Percentiles rank a stretch among this genome's conserved stretches.
These are phyloP conservation scores for Pica pica DNA, from an alignment of 2,113 vertebrate species.

Conservation along the genomic window DNA sequence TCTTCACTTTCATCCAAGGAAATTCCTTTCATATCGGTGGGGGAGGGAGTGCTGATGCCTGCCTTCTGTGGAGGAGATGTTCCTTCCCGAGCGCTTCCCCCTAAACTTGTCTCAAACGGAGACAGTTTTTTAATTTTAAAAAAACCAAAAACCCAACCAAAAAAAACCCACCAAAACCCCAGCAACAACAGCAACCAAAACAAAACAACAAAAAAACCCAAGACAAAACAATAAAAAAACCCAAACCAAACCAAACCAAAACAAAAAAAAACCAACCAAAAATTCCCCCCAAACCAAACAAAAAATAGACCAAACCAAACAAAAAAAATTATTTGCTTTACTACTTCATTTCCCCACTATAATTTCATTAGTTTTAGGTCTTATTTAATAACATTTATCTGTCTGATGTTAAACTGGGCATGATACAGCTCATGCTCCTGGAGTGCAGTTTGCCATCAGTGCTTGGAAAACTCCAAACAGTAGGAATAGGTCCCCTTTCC, in stretches of 20 bases:
- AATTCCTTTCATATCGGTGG: neutral
- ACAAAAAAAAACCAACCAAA: no score
- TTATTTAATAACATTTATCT: constrained; percentile 57
- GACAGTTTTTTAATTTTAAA: neutral
- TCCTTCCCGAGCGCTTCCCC: neutral
- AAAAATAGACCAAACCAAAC: neutral
- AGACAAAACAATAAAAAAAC: no score
- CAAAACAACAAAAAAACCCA: neutral
- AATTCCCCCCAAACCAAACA: no score
- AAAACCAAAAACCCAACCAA: no score
- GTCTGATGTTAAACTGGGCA: constrained; percentile 53
- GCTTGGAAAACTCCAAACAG: neutral
- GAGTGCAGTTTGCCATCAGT: neutral
- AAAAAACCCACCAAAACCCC: no score
- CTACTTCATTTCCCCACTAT: neutral
- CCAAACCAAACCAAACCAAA: no score
- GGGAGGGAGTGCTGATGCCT: no score
- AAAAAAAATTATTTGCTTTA: constrained; percentile 28
- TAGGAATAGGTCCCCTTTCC: neutral
- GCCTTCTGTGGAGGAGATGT: neutral
- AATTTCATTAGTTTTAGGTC: constrained; percentile 35
- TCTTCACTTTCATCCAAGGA: neutral
- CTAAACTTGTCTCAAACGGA: neutral
- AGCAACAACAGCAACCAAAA: no score
- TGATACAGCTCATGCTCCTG: neutral